Conservation (phyloP, 2,888 invertebrate species). For the Nomada fabriciana region DNA sequence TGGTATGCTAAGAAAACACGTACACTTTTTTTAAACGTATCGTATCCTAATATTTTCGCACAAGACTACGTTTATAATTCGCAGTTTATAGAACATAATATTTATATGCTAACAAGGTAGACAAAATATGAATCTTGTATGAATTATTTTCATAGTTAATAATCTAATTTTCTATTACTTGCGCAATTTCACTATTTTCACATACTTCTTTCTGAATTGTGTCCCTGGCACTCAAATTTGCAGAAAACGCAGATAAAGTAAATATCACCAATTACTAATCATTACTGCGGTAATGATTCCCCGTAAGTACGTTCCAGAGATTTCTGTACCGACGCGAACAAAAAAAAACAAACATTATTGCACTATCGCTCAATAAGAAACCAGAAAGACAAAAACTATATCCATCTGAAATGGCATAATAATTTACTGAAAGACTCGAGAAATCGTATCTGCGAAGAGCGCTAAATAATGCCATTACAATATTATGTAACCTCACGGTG, state of each 20-base stretch:
- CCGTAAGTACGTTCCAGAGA: too few species aligned
- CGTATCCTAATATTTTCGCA: too few species aligned
- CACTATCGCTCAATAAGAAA: neutral
- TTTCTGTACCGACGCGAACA: too few species aligned
- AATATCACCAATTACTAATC: too few species aligned
- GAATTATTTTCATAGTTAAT: too few species aligned
- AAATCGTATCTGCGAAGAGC: neutral
- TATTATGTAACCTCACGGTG: slow-evolving; percentile 19
- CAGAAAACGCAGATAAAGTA: too few species aligned
- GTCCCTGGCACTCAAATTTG: too few species aligned
- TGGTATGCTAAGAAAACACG: neutral
- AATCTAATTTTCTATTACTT: too few species aligned
- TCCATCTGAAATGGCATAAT: neutral
- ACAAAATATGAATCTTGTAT: neutral
- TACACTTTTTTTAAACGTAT: neutral
- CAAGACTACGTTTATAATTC: neutral
- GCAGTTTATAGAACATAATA: neutral
- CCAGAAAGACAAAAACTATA: neutral
- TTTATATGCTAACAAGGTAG: neutral
- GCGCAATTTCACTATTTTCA: too few species aligned
- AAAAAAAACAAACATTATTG: neutral
- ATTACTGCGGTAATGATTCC: too few species aligned
- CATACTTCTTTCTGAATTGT: too few species aligned
- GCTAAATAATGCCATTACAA: slow-evolving; percentile 34
- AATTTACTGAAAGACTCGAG: neutral